Conservation (phyloP, 2,888 invertebrate species). For the Campoplex nolae region DNA sequence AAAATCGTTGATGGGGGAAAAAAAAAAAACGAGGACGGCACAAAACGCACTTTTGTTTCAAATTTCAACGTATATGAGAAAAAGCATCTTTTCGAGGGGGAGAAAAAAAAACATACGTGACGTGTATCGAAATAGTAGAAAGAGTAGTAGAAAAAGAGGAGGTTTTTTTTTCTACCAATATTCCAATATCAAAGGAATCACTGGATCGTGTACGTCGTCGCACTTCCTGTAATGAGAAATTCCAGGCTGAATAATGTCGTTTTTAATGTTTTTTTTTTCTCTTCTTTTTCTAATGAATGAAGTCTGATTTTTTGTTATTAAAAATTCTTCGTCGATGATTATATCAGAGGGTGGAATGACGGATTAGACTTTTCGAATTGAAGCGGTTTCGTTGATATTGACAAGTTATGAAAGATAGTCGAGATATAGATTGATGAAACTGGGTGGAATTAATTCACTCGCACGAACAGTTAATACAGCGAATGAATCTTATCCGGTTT, state of each 20-base stretch:
- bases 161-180: conserved; percentile 38
- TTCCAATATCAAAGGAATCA: conserved; percentile 55
- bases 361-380: background rate
- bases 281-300: background rate
- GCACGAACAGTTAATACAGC: conserved; percentile 3
- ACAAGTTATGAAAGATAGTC: conserved; percentile 6
- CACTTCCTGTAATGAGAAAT: conserved; percentile 60
- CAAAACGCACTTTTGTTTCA: background rate
- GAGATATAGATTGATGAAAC: background rate
- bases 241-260: conserved; percentile 34
- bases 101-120: background rate
- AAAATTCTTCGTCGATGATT: background rate
- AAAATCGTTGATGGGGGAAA: background rate
- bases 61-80: background rate
- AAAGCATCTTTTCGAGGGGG: conserved; percentile 17
- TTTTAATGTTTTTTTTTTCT: conserved; percentile 5
- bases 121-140: conserved; percentile 30
- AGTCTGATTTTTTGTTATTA: background rate
- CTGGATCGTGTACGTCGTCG: conserved; percentile 15
- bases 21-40: background rate
- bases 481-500: conserved; percentile 3
- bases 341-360: background rate
- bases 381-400: background rate
- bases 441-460: conserved; percentile 24
- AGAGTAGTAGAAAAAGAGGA: conserved; percentile 23